Percentiles rank a stretch among this genome's conserved stretches.
phyloP scores from a whole-genome alignment of 2,797 vertebrate genomes.

The Tamandua tetradactyla region DNA sequence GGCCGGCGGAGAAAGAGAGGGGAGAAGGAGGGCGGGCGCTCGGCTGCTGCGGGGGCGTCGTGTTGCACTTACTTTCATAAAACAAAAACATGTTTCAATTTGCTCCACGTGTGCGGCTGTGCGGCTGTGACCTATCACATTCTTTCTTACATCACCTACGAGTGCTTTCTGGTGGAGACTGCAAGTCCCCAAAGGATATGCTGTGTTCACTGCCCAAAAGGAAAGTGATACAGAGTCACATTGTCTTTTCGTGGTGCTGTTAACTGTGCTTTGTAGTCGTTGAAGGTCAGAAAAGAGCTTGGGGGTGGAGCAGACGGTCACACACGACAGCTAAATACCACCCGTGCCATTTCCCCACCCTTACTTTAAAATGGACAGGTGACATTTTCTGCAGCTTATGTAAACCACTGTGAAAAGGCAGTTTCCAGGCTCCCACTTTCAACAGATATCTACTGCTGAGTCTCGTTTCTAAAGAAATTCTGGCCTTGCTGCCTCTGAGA shows the following conservation, averaged over 20 bases:
- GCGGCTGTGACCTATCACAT: too few relatives aligned
- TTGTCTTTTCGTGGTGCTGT: neutral
- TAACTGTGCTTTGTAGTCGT: neutral
- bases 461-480: slow-evolving; percentile 5
- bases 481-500: neutral
- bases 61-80: neutral
- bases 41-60: too few relatives aligned
- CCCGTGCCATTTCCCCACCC: neutral
- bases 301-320: neutral
- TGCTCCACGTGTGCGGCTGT: neutral
- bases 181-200: neutral
- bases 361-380: neutral
- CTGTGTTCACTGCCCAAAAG: neutral
- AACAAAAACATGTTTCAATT: neutral
- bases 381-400: slow-evolving; percentile 18
- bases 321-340: neutral
- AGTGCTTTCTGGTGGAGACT: neutral
- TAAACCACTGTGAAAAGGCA: slow-evolving; percentile 3
- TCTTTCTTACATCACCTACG: neutral
- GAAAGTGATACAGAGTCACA: neutral
- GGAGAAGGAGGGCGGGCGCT: too few relatives aligned
- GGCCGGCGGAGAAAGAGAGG: too few relatives aligned
- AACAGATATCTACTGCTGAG: neutral
- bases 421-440: slow-evolving; percentile 28
- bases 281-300: slow-evolving; percentile 35